A percentile compares a stretch with the other conserved stretches of the same genome.
Conservation (phyloP, 2,113 vertebrate species). For the Cynocephalus volans region DNA sequence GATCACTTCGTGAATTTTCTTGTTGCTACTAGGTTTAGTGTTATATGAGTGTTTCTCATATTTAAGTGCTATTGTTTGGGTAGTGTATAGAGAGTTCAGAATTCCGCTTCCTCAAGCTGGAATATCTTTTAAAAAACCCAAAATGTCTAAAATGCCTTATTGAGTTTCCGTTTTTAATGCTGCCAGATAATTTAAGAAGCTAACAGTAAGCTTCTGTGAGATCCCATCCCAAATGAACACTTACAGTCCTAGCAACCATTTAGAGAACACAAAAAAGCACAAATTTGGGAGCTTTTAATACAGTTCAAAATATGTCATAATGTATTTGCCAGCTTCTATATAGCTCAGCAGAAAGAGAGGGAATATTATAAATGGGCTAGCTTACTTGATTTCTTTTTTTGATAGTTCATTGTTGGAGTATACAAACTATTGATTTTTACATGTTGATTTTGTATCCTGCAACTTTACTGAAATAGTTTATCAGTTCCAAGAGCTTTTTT, state of each 20-base stretch:
- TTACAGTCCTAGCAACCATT: neutral
- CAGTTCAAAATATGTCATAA: neutral
- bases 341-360: neutral
- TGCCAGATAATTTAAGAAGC: slow-evolving; percentile 16
- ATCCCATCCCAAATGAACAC: neutral
- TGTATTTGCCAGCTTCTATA: neutral
- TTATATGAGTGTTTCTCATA: neutral
- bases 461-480: too few relatives aligned
- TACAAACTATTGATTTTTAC: too few relatives aligned
- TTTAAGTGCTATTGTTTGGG: neutral
- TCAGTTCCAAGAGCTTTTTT: too few relatives aligned
- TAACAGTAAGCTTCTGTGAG: neutral
- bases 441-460: too few relatives aligned
- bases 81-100: neutral
- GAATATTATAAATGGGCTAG: neutral
- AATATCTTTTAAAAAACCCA: neutral
- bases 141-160: neutral
- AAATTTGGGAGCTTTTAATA: neutral
- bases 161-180: slow-evolving; percentile 51
- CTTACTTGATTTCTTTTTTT: too few relatives aligned
- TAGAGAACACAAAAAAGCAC: neutral
- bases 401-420: too few relatives aligned
- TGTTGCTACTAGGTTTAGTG: neutral
- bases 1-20: slow-evolving; percentile 25
- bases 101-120: neutral